Evolutionary conservation across 2,797 vertebrate species (phyloP).

Genomic region (Acrocephalus scirpaceus): DNA sequence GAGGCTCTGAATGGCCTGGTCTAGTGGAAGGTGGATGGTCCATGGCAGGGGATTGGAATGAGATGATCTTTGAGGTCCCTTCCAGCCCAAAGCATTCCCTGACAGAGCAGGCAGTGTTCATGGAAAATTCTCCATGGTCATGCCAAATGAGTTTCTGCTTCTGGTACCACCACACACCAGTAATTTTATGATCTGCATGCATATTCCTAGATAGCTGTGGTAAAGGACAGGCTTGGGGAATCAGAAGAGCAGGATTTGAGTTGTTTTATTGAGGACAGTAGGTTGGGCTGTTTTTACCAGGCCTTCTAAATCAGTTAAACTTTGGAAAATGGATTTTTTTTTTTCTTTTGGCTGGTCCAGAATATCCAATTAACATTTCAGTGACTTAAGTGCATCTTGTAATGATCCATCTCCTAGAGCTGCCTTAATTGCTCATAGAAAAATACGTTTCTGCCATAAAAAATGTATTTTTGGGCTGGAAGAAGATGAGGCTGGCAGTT

Average conservation of each 20-base stretch:
- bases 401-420: background rate
- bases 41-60: background rate
- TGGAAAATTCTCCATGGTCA: background rate
- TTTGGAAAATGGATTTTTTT: background rate
- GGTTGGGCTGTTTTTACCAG: background rate
- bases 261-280: background rate
- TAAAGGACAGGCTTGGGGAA: background rate
- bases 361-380: constrained; percentile 25
- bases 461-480: background rate
- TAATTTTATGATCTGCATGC: background rate
- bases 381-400: background rate
- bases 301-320: background rate
- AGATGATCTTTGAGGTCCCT: background rate
- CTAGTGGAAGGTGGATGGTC: background rate
- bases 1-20: background rate
- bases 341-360: background rate
- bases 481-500: constrained; percentile 10
- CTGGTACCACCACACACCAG: background rate
- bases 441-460: constrained; percentile 37
- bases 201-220: background rate
- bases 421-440: constrained; percentile 16
- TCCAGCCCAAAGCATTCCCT: background rate
- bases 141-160: background rate
- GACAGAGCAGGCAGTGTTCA: background rate
- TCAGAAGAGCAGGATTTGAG: background rate